Base-by-base conservation (phyloP, 2,113 vertebrate genomes). In the Laterallus jamaicensis region DNA sequence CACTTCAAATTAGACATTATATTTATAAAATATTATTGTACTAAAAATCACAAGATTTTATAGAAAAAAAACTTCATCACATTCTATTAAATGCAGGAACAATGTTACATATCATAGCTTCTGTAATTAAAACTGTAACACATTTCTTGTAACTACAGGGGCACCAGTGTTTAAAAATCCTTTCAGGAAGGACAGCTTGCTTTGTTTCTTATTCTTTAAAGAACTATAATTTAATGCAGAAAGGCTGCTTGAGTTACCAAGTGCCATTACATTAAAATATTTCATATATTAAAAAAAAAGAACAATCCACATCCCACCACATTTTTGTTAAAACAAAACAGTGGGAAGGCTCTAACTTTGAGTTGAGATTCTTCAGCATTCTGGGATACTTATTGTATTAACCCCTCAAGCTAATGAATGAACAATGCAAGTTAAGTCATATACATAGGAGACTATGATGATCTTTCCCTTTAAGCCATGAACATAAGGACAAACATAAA, bases 61-160 rank as follows among this genome's bases (percentile, higher is more conserved):
- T 94, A 96, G 93, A 96, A 96, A 95, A 91, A 91, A 95, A 62
- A 9, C 86, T 40, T 94, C 82, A 94, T 86, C 91, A 95, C 84
- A 90, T 91, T 96, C 95, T 94, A 96, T 95, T 96, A 95, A 97
- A 97, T 95, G 95, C 93, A 97, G 94, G 95, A 96, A 93, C 92
- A 96, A 95, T 39, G 77, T 88, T 81, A 49, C 39, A 69, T 29
- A n/a, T 71, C 89, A 75, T 75, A 87, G 42, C 44, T 89, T 96
- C 80, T 14, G 7, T 79, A 93, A 95, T 92, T 88, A 86, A 76
- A 96, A 93, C 29, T 17, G 8, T 78, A 73, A 90, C 39, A 49
- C 2, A 0, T 39, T 88, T 89, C 86, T 81, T 91, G 62, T 82
- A 94, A 93, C 70, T 81, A 78, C 80, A 87, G 58, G 92, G 92